Evolutionary conservation across 2,888 invertebrate species (phyloP).

Genomic region (Beris chalybata): DNA sequence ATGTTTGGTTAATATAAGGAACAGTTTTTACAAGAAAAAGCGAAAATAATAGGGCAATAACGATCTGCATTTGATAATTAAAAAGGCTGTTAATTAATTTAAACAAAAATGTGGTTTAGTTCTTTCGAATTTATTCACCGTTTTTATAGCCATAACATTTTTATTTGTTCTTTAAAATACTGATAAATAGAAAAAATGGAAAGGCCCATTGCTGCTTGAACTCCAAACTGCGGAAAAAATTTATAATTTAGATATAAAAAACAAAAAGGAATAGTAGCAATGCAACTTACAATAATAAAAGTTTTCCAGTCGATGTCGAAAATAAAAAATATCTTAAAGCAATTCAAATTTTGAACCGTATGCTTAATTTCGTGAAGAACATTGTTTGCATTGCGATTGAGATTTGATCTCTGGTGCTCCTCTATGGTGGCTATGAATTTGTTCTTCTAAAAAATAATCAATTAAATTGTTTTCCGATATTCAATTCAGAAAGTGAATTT

Average conservation of each 20-base stretch:
- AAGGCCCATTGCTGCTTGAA: constrained; percentile 7
- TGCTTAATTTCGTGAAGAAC: constrained; percentile 7
- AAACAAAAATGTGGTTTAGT: too few species aligned
- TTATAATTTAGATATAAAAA: background rate
- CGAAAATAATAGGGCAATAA: too few species aligned
- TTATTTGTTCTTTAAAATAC: constrained; percentile 13
- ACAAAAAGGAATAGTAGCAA: too few species aligned
- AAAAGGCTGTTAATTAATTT: too few species aligned
- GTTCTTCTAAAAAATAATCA: constrained; percentile 10
- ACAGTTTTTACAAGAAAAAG: too few species aligned
- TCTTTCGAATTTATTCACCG: too few species aligned
- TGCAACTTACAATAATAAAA: constrained; percentile 22
- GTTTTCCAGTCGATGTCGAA: constrained; percentile 23
- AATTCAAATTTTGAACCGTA: background rate
- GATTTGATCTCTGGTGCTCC: background rate
- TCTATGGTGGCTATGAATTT: constrained; percentile 2
- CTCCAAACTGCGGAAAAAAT: background rate
- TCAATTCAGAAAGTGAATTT: background rate
- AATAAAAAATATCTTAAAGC: constrained; percentile 27
- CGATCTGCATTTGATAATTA: too few species aligned
- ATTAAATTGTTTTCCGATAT: background rate
- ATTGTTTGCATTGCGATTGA: background rate
- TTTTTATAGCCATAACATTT: background rate
- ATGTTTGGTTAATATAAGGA: too few species aligned
- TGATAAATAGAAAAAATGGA: constrained; percentile 4